Evolutionary conservation across 37 sponge, comb jelly and placozoan species (phyloP).

Genomic region (Halisarca cf. caerulea): DNA sequence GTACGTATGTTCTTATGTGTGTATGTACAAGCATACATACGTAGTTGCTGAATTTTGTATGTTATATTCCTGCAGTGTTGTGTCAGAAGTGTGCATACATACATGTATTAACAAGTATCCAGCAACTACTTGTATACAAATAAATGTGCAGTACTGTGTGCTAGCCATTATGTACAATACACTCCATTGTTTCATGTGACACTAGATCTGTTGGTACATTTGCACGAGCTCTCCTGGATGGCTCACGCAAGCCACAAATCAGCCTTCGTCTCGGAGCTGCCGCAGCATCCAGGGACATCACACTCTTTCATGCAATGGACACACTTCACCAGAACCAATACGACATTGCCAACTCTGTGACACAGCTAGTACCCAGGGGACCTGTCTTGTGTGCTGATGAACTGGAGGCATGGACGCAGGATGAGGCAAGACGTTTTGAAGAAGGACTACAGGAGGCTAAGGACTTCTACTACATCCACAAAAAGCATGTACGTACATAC

Average conservation of each 20-base stretch:
- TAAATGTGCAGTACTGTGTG: too few relatives aligned
- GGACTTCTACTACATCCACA: conserved; percentile 90
- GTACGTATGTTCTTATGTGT: background rate
- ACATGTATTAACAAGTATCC: too few relatives aligned
- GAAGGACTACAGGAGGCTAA: conserved; percentile 86
- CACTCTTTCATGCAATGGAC: conserved; percentile 95
- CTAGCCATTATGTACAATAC: too few relatives aligned
- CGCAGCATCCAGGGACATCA: conserved; percentile 93
- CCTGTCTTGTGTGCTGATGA: conserved; percentile 95
- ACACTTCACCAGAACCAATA: conserved; percentile 78
- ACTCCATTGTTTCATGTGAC: too few relatives aligned
- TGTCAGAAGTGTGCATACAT: too few relatives aligned
- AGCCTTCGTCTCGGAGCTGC: conserved; percentile 90
- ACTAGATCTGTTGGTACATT: conserved; percentile 92
- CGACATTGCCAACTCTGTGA: conserved; percentile 77
- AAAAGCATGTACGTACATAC: conserved; percentile 57
- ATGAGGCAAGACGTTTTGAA: conserved; percentile 94
- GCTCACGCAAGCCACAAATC: conserved; percentile 88
- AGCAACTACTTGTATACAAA: too few relatives aligned
- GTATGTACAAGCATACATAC: conserved; percentile 16
- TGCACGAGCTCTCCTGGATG: conserved; percentile 92
- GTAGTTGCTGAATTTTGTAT: too few relatives aligned
- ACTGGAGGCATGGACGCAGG: conserved; percentile 94
- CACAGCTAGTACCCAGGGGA: conserved; percentile 81
- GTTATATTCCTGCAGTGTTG: too few relatives aligned